Conservation (phyloP, 2,888 invertebrate species). For the Quadriops clusia region DNA sequence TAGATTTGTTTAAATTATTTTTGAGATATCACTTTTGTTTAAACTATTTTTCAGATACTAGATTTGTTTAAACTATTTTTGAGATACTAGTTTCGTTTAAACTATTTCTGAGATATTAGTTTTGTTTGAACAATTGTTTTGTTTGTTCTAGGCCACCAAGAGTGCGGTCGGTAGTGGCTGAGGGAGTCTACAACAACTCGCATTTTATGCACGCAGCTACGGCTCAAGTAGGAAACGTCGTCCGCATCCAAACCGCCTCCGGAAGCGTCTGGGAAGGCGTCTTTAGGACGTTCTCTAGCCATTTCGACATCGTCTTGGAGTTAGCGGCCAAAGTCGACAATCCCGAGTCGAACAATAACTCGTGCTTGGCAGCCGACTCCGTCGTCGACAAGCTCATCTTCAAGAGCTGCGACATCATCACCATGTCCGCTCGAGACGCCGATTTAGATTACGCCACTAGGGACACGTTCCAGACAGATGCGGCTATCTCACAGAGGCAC, state of each 20-base stretch:
- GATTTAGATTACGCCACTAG: conserved; percentile 82
- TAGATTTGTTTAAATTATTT: too few relatives aligned
- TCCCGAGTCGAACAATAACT: conserved; percentile 39
- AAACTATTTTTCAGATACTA: too few relatives aligned
- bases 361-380: conserved; percentile 51
- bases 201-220: conserved; percentile 84
- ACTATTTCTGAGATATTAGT: too few relatives aligned
- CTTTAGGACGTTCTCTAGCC: conserved; percentile 77
- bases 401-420: conserved; percentile 72
- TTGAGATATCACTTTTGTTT: too few relatives aligned
- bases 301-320: conserved; percentile 79
- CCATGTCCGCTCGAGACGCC: conserved; percentile 69
- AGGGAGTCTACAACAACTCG: conserved; percentile 83
- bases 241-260: conserved; percentile 71
- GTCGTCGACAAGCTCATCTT: conserved; percentile 73
- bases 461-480: conserved; percentile 81
- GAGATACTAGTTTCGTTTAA: too few relatives aligned
- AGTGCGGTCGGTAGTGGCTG: conserved; percentile 56
- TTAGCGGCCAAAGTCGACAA: conserved; percentile 72
- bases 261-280: conserved; percentile 73
- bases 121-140: too few relatives aligned
- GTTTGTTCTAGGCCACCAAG: conserved; percentile 48
- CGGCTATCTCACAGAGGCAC: conserved; percentile 70
- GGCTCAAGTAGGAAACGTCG: conserved; percentile 71
- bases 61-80: too few relatives aligned